These are phyloP conservation scores for Pluvialis apricaria DNA, from an alignment of 2,113 vertebrate genomes.

Conservation along the genomic window DNA sequence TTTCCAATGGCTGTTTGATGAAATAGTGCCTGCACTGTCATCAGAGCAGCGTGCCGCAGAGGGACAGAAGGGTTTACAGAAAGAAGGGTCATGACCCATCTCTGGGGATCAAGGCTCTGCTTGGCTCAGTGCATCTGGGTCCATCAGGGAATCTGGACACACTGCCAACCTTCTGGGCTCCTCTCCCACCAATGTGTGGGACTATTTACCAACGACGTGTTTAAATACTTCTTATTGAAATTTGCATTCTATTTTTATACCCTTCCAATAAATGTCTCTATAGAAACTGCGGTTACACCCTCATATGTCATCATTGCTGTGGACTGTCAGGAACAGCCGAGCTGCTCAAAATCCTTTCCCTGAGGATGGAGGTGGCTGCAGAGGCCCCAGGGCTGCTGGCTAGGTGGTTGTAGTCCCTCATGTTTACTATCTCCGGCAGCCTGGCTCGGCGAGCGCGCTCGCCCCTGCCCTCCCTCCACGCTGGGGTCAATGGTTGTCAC, in stretches of 20 bases:
- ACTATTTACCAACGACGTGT: rapidly evolving
- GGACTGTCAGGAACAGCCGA: not conserved
- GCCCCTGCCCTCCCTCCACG: not conserved
- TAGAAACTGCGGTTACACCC: not conserved
- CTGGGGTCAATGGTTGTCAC: not conserved
- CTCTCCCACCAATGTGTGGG: not conserved
- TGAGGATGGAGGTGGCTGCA: not conserved
- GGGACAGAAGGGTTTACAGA: not conserved
- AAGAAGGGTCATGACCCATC: not conserved
- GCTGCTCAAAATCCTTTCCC: not conserved
- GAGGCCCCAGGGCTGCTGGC: not conserved
- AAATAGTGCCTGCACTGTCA: not conserved
- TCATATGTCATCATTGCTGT: not conserved
- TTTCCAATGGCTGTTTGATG: not conserved
- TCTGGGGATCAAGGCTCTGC: not conserved
- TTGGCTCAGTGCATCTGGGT: not conserved
- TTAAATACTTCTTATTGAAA: not conserved
- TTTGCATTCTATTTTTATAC: not conserved
- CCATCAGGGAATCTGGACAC: not conserved
- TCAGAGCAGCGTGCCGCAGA: not conserved
- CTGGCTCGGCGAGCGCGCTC: rapidly evolving
- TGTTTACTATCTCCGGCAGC: not conserved
- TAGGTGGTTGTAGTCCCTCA: not conserved
- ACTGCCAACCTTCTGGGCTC: not conserved
- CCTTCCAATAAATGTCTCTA: conserved; percentile 27